These are phyloP conservation scores for Poliocrania exsul DNA, from an alignment of 2,797 vertebrate genomes.

Conservation along the genomic window DNA sequence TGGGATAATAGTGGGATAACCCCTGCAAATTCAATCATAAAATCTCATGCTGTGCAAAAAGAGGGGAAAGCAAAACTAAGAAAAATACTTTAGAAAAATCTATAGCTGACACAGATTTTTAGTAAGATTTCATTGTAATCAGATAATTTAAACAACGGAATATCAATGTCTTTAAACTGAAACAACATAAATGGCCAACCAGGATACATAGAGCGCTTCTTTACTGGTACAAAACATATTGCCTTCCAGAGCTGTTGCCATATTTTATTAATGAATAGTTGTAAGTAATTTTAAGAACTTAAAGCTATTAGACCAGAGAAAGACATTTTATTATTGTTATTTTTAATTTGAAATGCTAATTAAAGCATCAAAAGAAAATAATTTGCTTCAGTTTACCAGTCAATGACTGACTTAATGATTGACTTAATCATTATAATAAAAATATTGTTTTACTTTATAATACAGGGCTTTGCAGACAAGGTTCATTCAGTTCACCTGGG, in stretches of 20 bases:
- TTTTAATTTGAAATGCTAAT: not conserved
- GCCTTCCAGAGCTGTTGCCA: not conserved
- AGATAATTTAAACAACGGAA: not conserved
- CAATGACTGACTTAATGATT: not conserved
- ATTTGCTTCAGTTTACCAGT: not conserved
- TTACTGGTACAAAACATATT: not conserved
- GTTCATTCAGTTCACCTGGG: not conserved
- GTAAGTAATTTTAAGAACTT: not conserved
- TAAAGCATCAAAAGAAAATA: not conserved
- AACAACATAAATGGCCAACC: not conserved
- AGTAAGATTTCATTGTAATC: not conserved
- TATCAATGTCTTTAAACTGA: not conserved
- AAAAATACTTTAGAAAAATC: not conserved
- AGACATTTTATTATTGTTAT: not conserved
- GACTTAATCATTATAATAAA: not conserved
- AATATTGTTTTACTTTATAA: not conserved
- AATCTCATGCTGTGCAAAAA: not conserved
- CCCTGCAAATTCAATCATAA: not conserved
- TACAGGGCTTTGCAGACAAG: not conserved
- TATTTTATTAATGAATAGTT: not conserved
- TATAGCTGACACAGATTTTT: not conserved
- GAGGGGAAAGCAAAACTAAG: not conserved
- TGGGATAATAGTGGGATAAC: not conserved
- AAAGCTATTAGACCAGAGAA: not conserved
- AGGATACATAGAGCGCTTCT: not conserved